These are phyloP conservation scores for Melanotaenia trifasciata DNA, from an alignment of 2,797 vertebrate species.

Conservation along the genomic window DNA sequence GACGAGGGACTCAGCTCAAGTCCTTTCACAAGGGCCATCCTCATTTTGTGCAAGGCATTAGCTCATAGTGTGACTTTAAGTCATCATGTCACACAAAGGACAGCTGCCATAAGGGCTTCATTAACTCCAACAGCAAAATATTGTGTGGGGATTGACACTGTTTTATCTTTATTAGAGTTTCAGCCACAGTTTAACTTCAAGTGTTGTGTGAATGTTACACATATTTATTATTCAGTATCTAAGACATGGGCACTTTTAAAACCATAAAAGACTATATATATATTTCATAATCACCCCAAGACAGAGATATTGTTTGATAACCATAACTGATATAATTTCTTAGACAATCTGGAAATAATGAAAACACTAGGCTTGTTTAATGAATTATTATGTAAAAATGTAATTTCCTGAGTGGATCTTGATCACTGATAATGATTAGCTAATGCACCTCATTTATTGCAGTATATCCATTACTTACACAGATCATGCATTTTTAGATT, in stretches of 20 bases:
- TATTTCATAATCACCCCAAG: not conserved
- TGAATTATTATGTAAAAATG: constrained; percentile 60
- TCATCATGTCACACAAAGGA: constrained; percentile 65
- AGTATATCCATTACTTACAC: constrained; percentile 12
- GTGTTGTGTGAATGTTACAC: constrained; percentile 1
- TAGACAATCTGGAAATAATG: constrained; percentile 60
- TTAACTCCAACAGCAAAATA: constrained; percentile 45
- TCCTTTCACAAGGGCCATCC: constrained; percentile 62
- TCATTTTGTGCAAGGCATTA: constrained; percentile 57
- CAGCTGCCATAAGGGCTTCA: constrained; percentile 47
- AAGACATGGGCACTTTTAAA: constrained; percentile 23
- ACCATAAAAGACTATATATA: not conserved
- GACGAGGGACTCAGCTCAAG: constrained; percentile 55
- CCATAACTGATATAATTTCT: constrained; percentile 72
- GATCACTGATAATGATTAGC: constrained; percentile 44
- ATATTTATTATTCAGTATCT: constrained; percentile 9
- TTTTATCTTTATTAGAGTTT: constrained; percentile 9
- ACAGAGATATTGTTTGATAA: constrained; percentile 74
- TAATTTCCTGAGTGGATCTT: constrained; percentile 47
- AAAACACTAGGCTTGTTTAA: constrained; percentile 65
- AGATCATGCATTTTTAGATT: constrained; percentile 7
- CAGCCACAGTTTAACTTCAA: constrained; percentile 1
- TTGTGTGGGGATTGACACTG: not conserved
- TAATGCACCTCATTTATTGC: constrained; percentile 44
- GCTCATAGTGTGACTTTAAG: constrained; percentile 59